These are phyloP conservation scores for Zaprionus lineosus DNA, from an alignment of 2,888 invertebrate species.

Conservation along the genomic window DNA sequence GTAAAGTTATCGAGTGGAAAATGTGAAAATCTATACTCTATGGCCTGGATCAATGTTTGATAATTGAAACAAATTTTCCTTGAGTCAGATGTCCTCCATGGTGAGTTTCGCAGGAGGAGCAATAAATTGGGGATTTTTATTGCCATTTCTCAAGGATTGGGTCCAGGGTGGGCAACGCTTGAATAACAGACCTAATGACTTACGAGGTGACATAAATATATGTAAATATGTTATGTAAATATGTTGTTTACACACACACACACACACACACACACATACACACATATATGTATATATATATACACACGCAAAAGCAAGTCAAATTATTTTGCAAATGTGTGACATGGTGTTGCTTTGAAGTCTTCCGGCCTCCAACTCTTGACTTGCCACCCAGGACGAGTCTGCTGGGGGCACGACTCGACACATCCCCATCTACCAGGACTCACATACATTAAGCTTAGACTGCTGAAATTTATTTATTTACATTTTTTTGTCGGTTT, in stretches of 20 bases:
- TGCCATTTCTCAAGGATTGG: background rate
- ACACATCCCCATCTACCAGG: background rate
- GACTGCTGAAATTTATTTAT: constrained; percentile 42
- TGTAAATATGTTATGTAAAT: constrained; percentile 23
- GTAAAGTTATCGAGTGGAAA: too few relatives aligned
- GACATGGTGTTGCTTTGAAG: constrained; percentile 56
- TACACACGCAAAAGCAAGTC: background rate
- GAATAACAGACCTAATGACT: constrained; percentile 45
- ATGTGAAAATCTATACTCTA: too few relatives aligned
- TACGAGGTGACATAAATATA: constrained; percentile 19
- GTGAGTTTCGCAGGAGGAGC: too few relatives aligned
- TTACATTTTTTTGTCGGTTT: too few relatives aligned
- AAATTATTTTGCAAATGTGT: constrained; percentile 45
- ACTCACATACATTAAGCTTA: constrained; percentile 26
- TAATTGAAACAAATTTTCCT: too few relatives aligned
- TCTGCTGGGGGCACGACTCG: background rate
- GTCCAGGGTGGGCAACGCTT: constrained; percentile 29
- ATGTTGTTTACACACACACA: constrained; percentile 3
- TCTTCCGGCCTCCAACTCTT: background rate
- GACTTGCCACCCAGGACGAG: background rate
- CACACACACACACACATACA: too few relatives aligned
- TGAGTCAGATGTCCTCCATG: too few relatives aligned
- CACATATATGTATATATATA: background rate
- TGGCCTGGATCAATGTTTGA: too few relatives aligned
- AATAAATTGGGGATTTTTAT: too few relatives aligned